These are phyloP conservation scores for Dromius quadrimaculatus DNA, from an alignment of 2,888 invertebrate genomes.

Conservation along the genomic window DNA sequence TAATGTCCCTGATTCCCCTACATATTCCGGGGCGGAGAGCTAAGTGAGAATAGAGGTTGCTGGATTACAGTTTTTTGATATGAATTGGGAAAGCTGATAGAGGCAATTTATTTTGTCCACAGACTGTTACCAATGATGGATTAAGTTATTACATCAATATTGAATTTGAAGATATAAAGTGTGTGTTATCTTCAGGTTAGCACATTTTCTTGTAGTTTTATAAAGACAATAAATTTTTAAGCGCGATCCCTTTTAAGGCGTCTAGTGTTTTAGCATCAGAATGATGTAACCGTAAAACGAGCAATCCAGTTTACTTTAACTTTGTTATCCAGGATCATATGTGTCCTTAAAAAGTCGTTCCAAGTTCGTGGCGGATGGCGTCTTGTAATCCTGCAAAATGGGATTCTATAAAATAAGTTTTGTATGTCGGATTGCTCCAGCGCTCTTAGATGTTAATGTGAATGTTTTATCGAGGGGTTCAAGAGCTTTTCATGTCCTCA, in stretches of 20 bases:
- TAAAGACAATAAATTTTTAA: constrained; percentile 38
- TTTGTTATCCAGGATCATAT: constrained; percentile 50
- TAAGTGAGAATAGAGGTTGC: constrained; percentile 27
- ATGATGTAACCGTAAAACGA: constrained; percentile 37
- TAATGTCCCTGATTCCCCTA: constrained; percentile 13
- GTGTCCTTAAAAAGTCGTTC: constrained; percentile 50
- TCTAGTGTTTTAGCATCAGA: constrained; percentile 32
- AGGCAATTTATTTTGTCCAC: too few species aligned
- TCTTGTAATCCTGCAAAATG: constrained; percentile 4
- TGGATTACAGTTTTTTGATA: too few species aligned
- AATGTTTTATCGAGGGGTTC: too few species aligned
- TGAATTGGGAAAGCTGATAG: too few species aligned
- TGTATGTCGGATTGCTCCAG: too few species aligned
- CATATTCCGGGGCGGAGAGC: constrained; percentile 9
- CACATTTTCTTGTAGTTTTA: constrained; percentile 11
- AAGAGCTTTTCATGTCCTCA: too few species aligned
- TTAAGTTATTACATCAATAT: too few species aligned
- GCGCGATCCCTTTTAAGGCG: constrained; percentile 20
- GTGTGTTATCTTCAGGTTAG: neutral
- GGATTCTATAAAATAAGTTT: too few species aligned
- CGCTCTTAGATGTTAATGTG: too few species aligned
- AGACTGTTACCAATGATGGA: neutral
- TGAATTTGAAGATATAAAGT: neutral
- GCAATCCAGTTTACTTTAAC: constrained; percentile 47
- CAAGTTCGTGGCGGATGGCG: constrained; percentile 37